A percentile compares a stretch with the other conserved stretches of the same genome.
These are phyloP conservation scores for Trissolcus japonicus DNA, from an alignment of 2,888 invertebrate genomes.

Conservation along the genomic window DNA sequence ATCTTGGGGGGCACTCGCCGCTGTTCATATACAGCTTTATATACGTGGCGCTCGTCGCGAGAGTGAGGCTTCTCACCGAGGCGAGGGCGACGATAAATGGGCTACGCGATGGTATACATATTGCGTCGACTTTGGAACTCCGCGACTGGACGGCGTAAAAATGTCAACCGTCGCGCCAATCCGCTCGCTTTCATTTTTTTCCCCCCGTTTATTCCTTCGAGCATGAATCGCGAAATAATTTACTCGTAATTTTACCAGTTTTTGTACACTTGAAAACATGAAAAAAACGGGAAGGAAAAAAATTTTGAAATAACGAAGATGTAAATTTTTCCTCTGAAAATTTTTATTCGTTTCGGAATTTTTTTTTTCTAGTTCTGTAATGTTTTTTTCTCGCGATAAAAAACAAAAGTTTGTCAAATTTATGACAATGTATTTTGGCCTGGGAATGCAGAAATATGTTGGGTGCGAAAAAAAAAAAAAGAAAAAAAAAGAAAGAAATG, in stretches of 20 bases:
- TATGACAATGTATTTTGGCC: no score
- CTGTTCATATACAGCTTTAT: slow-evolving; percentile 24
- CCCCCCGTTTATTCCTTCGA: slow-evolving; percentile 17
- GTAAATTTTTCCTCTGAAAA: no score
- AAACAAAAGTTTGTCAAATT: no score
- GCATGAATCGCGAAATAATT: slow-evolving; percentile 36
- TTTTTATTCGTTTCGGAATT: no score
- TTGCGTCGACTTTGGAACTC: slow-evolving; percentile 47
- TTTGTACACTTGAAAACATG: no score
- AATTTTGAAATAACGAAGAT: no score
- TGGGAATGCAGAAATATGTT: no score
- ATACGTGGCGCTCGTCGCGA: slow-evolving; percentile 29
- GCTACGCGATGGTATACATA: slow-evolving; percentile 46
- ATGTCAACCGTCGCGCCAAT: slow-evolving; percentile 28
- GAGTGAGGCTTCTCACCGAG: slow-evolving; percentile 54
- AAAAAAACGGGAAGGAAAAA: no score
- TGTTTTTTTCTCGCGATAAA: no score
- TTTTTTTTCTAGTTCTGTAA: no score
- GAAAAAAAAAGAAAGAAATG: no score
- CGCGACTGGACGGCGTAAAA: slow-evolving; percentile 42
- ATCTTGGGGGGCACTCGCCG: slow-evolving; percentile 30
- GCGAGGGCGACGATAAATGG: slow-evolving; percentile 59
- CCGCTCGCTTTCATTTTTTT: slow-evolving; percentile 31
- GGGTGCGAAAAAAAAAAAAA: no score
- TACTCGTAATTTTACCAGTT: slow-evolving; percentile 13